Base-by-base conservation (phyloP, 1,140 invertebrate genomes). In the Drosophila triauraria region DNA sequence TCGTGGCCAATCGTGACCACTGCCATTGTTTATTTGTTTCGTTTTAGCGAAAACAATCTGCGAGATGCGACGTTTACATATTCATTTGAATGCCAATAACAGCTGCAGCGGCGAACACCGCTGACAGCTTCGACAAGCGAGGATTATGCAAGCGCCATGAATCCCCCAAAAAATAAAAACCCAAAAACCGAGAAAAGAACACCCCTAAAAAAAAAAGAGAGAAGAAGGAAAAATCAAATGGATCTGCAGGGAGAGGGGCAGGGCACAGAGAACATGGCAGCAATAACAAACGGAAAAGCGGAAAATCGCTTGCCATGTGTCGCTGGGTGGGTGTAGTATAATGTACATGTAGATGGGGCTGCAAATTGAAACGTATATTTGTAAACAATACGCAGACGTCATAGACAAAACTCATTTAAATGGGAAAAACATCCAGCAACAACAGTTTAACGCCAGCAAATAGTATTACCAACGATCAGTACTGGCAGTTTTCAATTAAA, bases 11-110 rank as follows among this genome's bases (percentile, higher is more conserved):
- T 70, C 75, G 64, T 78, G 75, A 70, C 63, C 64, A 56, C 5
- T 43, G 57, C 8, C 44, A 59, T 63, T 75, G 70, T 76, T 69
- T 61, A 62, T 63, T 40, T 75, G 53, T 58, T 64, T 80, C 35
- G 44, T 46, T 67, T 48, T 59, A 65, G 76, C 75, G 30, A 83
- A 68, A 82, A 70, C 79, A 76, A 76, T 83, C 64, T 60, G 46
- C 23, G 53, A 51, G 68, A 60, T 62, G 82, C 81, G 72, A 84
- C 68, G 74, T 77, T 87, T 76, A 85, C 85, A 81, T 90, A 84
- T 90, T 84, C 81, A 90, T 88, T 90, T 90, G 80, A 88, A 90
- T 90, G 85, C 80, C 84, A 88, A 87, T 81, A 83, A 74, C 84
- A 88, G 84, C 77, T 75, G 84, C 80, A 71, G 44, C 61, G 59